Base-by-base conservation (phyloP, 2,797 vertebrate genomes). In the Sebastes minor region DNA sequence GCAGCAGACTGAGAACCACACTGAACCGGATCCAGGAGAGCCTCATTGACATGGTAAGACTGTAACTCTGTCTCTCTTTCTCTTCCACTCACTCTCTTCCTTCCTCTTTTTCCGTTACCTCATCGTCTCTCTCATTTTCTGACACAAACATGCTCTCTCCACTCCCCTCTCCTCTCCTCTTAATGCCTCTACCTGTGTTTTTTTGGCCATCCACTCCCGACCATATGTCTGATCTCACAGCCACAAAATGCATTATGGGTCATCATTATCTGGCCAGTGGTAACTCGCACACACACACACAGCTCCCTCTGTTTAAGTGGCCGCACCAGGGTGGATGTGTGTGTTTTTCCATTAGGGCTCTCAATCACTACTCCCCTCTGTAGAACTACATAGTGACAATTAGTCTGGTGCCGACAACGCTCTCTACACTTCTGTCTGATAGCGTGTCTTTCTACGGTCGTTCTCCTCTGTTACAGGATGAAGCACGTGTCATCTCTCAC, bases 11-110 rank as follows among this genome's bases (percentile, higher is more conserved):
- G 81, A 97, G 97, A 78, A 99, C 98, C 64, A 99, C 99, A 0
- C 94, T 99, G 80, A 99, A 96, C 95, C 96, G 98, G 90, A 99
- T 99, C 93, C 99, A 99, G 77, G 99, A 99, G 93, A 98, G 96
- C 88, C 97, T 99, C 86, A 99, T 99, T 86, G 97, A 99, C 90
- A 87, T 98, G 95, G 99, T 99, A 93, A 96, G 97, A 93, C 80
- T 65, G 49, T 57, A 78, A 57, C 69, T 57, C 67, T 60, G 53
- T 14, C 57, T 33, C 20, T 46, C 49, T n/a, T 63, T 72, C 60
- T 88, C 60, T 30, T 73, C 57, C 27, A 4, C 28, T 69, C 74
- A 8, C 60, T 27, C 46, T 81, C 71, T 63, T 27, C 55, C 28
- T 61, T n/a, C 52, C 18, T 78, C 12, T 46, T 76, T 76, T 25